These are phyloP conservation scores for Lithophane socia DNA, from an alignment of 2,888 invertebrate genomes.

Conservation along the genomic window DNA sequence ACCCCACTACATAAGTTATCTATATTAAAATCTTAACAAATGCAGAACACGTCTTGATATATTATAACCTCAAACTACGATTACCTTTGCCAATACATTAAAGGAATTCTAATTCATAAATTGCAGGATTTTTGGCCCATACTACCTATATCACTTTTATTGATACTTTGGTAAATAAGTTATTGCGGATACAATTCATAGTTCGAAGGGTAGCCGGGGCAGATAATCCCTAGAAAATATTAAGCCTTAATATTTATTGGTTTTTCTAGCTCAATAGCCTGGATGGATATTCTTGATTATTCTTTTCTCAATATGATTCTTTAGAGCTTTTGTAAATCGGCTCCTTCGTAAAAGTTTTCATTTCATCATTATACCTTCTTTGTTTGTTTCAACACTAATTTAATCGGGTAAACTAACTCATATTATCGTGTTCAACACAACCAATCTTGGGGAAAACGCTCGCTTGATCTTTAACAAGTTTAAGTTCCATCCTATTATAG, in stretches of 20 bases:
- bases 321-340: background rate
- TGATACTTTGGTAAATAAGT: constrained; percentile 65
- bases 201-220: constrained; percentile 29
- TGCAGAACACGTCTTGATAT: constrained; percentile 1
- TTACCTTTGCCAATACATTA: constrained; percentile 26
- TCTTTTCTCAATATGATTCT: background rate
- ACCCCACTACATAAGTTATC: no score
- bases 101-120: constrained; percentile 48
- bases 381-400: background rate
- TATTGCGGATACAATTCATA: constrained; percentile 64
- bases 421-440: no score
- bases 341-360: background rate
- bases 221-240: constrained; percentile 57
- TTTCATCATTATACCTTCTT: background rate
- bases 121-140: constrained; percentile 37
- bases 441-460: no score
- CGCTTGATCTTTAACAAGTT: no score
- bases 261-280: constrained; percentile 27
- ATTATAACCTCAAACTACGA: constrained; percentile 4
- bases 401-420: background rate
- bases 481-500: no score
- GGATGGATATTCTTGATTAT: constrained; percentile 26
- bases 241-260: constrained; percentile 49
- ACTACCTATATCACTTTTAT: constrained; percentile 67
- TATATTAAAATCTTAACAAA: background rate